These are phyloP conservation scores for Pollenia labialis DNA, from an alignment of 2,888 invertebrate species.

Conservation along the genomic window DNA sequence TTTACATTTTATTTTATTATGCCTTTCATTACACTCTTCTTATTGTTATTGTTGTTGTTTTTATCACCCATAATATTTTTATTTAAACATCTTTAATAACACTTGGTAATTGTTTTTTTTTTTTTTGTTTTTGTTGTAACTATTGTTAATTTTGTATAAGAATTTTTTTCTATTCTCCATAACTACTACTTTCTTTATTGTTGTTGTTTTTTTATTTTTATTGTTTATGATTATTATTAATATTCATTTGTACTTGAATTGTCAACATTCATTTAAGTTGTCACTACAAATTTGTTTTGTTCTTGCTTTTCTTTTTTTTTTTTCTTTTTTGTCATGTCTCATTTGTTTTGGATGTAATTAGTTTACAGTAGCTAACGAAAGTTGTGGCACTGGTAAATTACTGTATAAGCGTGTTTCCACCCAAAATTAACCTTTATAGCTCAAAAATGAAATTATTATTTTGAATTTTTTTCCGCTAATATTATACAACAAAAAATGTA, in stretches of 20 bases:
- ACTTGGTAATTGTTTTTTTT: slow-evolving; percentile 40
- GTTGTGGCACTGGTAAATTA: neutral
- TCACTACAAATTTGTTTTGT: slow-evolving; percentile 57
- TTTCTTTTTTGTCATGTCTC: neutral
- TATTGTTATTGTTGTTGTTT: neutral
- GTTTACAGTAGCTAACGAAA: slow-evolving; percentile 42
- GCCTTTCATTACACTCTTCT: neutral
- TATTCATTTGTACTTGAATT: slow-evolving; percentile 71
- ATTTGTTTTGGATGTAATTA: slow-evolving; percentile 17
- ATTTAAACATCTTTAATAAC: slow-evolving; percentile 37
- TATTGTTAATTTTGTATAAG: slow-evolving; percentile 4
- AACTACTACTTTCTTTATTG: slow-evolving; percentile 27
- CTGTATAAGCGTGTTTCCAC: too few species aligned
- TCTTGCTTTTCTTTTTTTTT: slow-evolving; percentile 12
- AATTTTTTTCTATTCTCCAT: slow-evolving; percentile 10
- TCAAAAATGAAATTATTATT: too few species aligned
- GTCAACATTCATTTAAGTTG: slow-evolving; percentile 69
- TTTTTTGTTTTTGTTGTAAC: slow-evolving; percentile 26
- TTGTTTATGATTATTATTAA: slow-evolving; percentile 62
- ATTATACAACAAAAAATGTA: too few species aligned
- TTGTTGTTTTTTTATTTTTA: slow-evolving; percentile 5
- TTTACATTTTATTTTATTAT: neutral
- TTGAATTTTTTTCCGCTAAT: too few species aligned
- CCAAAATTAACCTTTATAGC: too few species aligned
- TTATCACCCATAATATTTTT: slow-evolving; percentile 46